Conservation (phyloP, 2,113 vertebrate genomes). For the Menidia beryllina region DNA sequence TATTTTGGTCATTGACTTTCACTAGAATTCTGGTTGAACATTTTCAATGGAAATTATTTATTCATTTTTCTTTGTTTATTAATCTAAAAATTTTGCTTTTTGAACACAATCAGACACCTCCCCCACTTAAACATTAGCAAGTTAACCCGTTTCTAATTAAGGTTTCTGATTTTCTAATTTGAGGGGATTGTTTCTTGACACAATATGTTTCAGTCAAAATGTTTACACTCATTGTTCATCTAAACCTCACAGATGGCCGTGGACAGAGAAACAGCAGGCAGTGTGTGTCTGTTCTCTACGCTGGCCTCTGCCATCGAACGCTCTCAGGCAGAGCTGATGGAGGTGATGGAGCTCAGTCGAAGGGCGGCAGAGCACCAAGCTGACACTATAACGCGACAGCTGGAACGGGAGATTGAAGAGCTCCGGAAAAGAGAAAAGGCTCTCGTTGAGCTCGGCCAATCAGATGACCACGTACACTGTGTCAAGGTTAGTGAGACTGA, state of each 20-base stretch:
- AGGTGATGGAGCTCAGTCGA: slow-evolving; percentile 69
- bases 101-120: too few species aligned
- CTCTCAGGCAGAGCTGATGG: slow-evolving; percentile 70
- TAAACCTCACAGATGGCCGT: slow-evolving; percentile 66
- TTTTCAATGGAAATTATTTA: too few species aligned
- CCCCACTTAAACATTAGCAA: too few species aligned
- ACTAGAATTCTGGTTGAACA: too few species aligned
- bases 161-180: too few species aligned
- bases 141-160: too few species aligned
- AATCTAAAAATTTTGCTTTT: too few species aligned
- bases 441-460: slow-evolving; percentile 60
- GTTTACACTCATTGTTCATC: neutral
- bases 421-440: slow-evolving; percentile 56
- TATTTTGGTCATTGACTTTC: too few species aligned
- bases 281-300: slow-evolving; percentile 54
- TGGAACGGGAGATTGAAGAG: slow-evolving; percentile 75
- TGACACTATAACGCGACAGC: slow-evolving; percentile 60
- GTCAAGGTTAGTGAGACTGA: slow-evolving; percentile 60
- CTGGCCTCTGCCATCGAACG: slow-evolving; percentile 68
- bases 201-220: too few species aligned
- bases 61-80: too few species aligned
- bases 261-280: slow-evolving; percentile 61
- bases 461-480: slow-evolving; percentile 64
- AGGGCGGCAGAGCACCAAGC: slow-evolving; percentile 64
- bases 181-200: too few species aligned